A percentile compares a stretch with the other conserved stretches of the same genome.
Conservation (phyloP, 2,797 vertebrate species). For the Arctocebus calabarensis region DNA sequence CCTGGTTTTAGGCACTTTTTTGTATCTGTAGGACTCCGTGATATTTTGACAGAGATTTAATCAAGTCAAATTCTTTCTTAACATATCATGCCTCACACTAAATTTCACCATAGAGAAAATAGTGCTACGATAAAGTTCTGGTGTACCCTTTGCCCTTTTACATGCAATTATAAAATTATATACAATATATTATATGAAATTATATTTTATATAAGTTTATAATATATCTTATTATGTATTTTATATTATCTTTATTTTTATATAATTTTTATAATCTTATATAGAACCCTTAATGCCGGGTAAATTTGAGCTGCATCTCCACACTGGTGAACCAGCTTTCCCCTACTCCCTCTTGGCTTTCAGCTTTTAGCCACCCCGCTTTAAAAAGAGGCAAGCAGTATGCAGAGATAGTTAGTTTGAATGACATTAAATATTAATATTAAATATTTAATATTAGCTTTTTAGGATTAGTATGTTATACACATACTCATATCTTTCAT, state of each 20-base stretch:
- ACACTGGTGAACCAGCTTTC: rapidly evolving
- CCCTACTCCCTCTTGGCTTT: background rate
- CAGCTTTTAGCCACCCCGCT: background rate
- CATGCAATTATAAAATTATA: background rate
- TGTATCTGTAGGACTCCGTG: background rate
- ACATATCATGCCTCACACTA: background rate
- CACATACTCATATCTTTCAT: background rate
- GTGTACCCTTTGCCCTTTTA: background rate
- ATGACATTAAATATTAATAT: background rate
- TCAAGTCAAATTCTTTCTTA: background rate
- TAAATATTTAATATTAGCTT: background rate
- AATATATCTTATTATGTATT: too few relatives aligned
- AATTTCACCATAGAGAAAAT: background rate
- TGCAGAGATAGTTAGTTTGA: background rate
- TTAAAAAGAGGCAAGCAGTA: background rate
- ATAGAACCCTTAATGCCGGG: background rate
- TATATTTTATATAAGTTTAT: too few relatives aligned
- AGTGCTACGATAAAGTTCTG: background rate
- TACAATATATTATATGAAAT: too few relatives aligned
- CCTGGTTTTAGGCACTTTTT: background rate
- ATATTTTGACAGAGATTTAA: background rate
- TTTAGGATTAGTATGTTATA: background rate
- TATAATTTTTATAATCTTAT: too few relatives aligned
- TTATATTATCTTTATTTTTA: too few relatives aligned
- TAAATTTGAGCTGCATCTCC: background rate